phyloP scores from a whole-genome alignment of 2,888 invertebrate genomes.

The Odontocolon sp. region DNA sequence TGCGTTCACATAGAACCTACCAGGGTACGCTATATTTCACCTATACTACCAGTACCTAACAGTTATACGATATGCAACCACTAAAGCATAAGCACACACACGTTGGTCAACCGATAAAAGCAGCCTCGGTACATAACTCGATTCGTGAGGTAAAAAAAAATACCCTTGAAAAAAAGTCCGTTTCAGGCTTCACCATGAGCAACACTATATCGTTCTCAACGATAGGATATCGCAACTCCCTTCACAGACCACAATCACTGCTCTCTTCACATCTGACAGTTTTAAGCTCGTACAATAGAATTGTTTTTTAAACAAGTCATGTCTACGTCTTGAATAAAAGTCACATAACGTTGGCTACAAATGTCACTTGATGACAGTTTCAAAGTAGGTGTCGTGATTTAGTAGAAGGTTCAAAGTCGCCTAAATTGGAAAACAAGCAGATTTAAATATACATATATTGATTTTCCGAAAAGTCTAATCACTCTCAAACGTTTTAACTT shows the following conservation, averaged over 20 bases:
- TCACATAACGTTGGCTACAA: too few relatives aligned
- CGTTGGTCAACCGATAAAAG: slow-evolving; percentile 36
- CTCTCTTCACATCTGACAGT: background rate
- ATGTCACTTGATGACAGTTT: too few relatives aligned
- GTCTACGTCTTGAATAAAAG: too few relatives aligned
- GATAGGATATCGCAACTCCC: background rate
- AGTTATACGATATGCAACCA: background rate
- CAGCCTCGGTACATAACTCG: too few relatives aligned
- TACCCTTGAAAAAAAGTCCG: background rate
- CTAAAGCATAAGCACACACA: background rate
- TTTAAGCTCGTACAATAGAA: background rate
- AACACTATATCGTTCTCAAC: background rate
- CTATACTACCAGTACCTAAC: background rate
- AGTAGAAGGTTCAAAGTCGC: too few relatives aligned
- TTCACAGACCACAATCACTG: slow-evolving; percentile 1
- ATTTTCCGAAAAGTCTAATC: too few relatives aligned
- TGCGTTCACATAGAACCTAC: slow-evolving; percentile 3
- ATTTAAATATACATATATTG: too few relatives aligned
- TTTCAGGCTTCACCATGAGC: background rate
- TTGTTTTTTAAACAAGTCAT: background rate
- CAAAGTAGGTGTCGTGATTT: too few relatives aligned
- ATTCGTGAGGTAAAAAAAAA: slow-evolving; percentile 18
- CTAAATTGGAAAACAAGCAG: too few relatives aligned
- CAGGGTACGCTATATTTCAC: slow-evolving; percentile 20
- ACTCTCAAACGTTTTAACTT: background rate